Evolutionary conservation across 2,888 invertebrate species (phyloP).

Genomic region (Drosophila bunnanda): DNA sequence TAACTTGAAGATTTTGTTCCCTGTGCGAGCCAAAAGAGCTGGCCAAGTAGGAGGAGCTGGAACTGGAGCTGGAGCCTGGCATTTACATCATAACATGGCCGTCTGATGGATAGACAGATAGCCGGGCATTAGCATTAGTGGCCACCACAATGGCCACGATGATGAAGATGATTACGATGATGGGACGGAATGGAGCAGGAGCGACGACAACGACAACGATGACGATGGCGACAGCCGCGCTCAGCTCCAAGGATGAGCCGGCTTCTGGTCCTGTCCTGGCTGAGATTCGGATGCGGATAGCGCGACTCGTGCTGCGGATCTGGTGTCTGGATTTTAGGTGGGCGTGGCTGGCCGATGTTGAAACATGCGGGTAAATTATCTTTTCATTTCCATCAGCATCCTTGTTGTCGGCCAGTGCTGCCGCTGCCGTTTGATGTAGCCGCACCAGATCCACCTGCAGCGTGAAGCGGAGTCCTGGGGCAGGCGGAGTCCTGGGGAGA

Average conservation of each 20-base stretch:
- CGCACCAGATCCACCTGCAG: conserved; percentile 45
- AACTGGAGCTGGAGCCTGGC: conserved; percentile 29
- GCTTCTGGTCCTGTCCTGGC: conserved; percentile 11
- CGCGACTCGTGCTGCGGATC: conserved; percentile 6
- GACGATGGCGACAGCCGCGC: conserved; percentile 22
- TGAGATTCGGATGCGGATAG: conserved; percentile 20
- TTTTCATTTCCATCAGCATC: conserved; percentile 69
- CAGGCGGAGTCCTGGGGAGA: not conserved
- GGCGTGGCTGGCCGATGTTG: conserved; percentile 53
- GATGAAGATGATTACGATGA: conserved; percentile 12
- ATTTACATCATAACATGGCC: conserved; percentile 75
- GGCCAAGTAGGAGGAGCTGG: conserved; percentile 13
- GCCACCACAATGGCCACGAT: conserved; percentile 41
- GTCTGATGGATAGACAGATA: conserved; percentile 75
- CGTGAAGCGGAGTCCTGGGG: not conserved
- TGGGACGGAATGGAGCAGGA: not conserved
- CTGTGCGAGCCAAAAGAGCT: not conserved
- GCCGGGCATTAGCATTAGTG: conserved; percentile 74
- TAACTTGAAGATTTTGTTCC: not conserved
- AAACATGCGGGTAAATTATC: conserved; percentile 79
- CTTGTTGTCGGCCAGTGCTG: conserved; percentile 14
- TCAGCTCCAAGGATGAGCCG: conserved; percentile 19
- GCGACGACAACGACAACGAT: not conserved
- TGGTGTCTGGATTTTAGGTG: conserved; percentile 28
- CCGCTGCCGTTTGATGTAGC: conserved; percentile 34